Conservation (phyloP, 2,888 invertebrate genomes). For the Tolmerus cingulatus region DNA sequence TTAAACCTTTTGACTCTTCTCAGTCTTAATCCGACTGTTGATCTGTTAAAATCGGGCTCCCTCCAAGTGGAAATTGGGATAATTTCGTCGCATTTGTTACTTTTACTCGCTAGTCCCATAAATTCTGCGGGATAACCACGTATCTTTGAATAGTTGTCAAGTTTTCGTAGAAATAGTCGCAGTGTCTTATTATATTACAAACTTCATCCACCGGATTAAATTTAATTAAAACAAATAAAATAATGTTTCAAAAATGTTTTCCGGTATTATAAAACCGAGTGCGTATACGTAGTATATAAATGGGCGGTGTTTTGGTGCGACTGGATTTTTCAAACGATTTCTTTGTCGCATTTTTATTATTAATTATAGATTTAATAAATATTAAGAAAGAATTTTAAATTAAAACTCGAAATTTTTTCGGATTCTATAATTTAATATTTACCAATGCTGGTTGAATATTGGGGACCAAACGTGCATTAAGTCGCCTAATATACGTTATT, state of each 20-base stretch:
- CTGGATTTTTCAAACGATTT: not conserved
- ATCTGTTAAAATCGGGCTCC: slow-evolving; percentile 61
- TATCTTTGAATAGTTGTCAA: not conserved
- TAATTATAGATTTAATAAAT: not conserved
- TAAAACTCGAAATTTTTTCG: not conserved
- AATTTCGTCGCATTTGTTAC: not conserved
- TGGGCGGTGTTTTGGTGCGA: not conserved
- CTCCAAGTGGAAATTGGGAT: not conserved
- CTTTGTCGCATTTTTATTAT: not conserved
- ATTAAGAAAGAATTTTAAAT: not conserved
- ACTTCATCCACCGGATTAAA: not conserved
- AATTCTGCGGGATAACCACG: not conserved
- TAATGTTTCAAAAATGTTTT: not conserved
- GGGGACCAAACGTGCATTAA: not conserved
- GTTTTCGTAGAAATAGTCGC: not conserved
- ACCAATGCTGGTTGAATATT: not conserved
- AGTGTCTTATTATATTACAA: not conserved
- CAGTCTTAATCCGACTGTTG: slow-evolving; percentile 62
- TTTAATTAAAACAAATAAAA: not conserved
- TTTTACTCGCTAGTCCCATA: not conserved
- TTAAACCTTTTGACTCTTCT: slow-evolving; percentile 63
- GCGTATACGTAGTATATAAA: not conserved
- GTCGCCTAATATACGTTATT: not conserved
- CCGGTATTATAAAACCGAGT: not conserved
- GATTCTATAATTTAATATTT: not conserved